phyloP scores from a whole-genome alignment of 2,113 vertebrate genomes.

The Atlantisia rogersi region DNA sequence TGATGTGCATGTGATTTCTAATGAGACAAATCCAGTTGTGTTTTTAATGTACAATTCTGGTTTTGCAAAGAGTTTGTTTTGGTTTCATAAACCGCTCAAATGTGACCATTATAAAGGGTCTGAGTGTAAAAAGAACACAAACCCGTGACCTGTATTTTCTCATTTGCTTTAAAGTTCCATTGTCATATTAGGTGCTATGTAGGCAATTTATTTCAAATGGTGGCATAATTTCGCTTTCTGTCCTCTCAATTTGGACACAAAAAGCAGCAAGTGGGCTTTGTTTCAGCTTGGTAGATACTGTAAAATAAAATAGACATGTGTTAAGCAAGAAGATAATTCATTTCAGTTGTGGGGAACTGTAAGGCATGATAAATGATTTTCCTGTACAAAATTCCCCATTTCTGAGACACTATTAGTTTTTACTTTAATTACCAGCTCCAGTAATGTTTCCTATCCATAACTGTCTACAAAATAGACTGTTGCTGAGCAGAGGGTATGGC shows the following conservation, averaged over 20 bases:
- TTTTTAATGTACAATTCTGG: not conserved
- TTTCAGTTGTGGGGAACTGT: constrained; percentile 82
- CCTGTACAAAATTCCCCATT: constrained; percentile 87
- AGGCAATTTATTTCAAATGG: constrained; percentile 4
- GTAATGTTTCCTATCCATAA: constrained; percentile 99
- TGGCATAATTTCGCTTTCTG: not conserved
- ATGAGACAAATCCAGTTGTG: not conserved
- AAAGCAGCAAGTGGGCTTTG: constrained; percentile 37
- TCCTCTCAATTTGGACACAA: not conserved
- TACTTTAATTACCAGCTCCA: constrained; percentile 95
- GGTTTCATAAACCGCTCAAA: not conserved
- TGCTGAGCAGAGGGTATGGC: constrained; percentile 92
- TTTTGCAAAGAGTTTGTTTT: not conserved
- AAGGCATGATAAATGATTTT: constrained; percentile 93
- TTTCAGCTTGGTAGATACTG: constrained; percentile 31
- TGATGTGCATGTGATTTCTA: not conserved
- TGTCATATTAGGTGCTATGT: not conserved
- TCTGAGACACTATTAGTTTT: constrained; percentile 97
- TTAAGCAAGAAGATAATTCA: constrained; percentile 87
- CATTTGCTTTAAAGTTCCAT: not conserved
- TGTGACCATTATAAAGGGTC: not conserved
- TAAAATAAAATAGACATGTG: constrained; percentile 64
- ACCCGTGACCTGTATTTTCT: not conserved
- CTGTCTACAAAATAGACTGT: constrained; percentile 92
- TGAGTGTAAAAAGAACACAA: not conserved